Percentiles rank a stretch among this genome's conserved stretches.
Conservation (phyloP, 2,797 vertebrate species). For the Glossophaga mutica region DNA sequence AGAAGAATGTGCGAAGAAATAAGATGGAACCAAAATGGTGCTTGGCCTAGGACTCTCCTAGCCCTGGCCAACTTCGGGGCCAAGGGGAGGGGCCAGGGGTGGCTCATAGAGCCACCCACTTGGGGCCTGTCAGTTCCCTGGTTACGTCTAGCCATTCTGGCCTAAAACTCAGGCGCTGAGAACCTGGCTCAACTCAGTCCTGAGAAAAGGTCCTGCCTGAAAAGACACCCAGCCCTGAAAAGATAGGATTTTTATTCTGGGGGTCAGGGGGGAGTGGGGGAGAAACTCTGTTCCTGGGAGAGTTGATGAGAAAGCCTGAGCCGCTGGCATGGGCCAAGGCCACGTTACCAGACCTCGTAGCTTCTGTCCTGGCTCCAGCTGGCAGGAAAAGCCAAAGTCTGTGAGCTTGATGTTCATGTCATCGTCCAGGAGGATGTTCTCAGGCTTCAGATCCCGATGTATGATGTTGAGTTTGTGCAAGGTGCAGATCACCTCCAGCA, state of each 20-base stretch:
- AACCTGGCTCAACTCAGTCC: background rate
- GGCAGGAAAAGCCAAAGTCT: slow-evolving; percentile 96
- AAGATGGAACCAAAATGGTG: background rate
- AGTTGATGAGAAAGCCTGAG: background rate
- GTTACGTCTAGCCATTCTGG: background rate
- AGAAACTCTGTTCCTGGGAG: background rate
- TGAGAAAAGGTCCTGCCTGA: background rate
- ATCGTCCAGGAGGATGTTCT: slow-evolving; percentile 97
- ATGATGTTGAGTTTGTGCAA: slow-evolving; percentile 94
- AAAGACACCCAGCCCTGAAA: background rate
- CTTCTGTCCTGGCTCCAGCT: slow-evolving; percentile 85
- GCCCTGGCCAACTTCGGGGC: background rate
- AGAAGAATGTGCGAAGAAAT: background rate
- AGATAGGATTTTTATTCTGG: background rate
- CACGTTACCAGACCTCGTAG: slow-evolving; percentile 87
- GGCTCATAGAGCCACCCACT: background rate
- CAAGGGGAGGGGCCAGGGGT: background rate
- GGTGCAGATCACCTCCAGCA: slow-evolving; percentile 92
- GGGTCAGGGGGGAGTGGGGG: background rate
- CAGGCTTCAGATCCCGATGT: slow-evolving; percentile 96
- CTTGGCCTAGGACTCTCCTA: background rate
- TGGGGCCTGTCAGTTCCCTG: background rate
- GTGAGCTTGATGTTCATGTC: slow-evolving; percentile 97
- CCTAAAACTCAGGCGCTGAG: background rate
- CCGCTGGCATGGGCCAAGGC: background rate